Evolutionary conservation across 1,140 invertebrate genomes (phyloP).

Genomic region (Holotrichia oblita): DNA sequence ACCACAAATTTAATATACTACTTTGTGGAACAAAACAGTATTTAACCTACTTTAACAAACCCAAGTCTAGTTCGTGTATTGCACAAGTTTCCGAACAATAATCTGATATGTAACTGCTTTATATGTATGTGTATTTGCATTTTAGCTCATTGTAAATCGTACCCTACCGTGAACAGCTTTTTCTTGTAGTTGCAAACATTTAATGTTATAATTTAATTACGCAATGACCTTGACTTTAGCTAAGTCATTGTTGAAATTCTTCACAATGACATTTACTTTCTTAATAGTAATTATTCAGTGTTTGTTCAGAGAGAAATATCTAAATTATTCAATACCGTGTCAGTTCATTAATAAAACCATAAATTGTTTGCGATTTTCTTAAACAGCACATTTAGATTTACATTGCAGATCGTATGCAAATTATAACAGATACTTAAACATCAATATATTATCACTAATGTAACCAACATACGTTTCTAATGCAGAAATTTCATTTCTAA

Average conservation of each 20-base stretch:
- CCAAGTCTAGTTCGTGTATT: slow-evolving; percentile 2
- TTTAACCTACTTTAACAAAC: background rate
- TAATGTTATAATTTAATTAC: slow-evolving; percentile 36
- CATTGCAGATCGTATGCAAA: slow-evolving; percentile 16
- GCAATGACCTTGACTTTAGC: slow-evolving; percentile 38
- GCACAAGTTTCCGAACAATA: slow-evolving; percentile 27
- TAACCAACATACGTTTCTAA: background rate
- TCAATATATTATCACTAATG: slow-evolving; percentile 4
- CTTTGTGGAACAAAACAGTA: background rate
- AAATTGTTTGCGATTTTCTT: slow-evolving; percentile 25
- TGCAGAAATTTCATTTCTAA: background rate
- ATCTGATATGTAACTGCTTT: background rate
- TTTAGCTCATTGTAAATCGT: slow-evolving; percentile 15
- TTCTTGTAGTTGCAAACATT: slow-evolving; percentile 8
- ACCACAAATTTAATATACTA: slow-evolving; percentile 17
- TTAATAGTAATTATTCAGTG: slow-evolving; percentile 1
- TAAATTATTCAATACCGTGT: background rate
- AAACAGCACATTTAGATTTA: slow-evolving; percentile 25
- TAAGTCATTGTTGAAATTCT: slow-evolving; percentile 38
- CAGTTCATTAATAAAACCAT: slow-evolving; percentile 21
- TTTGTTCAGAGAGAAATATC: slow-evolving; percentile 4
- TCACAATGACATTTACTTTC: slow-evolving; percentile 39
- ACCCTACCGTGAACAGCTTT: background rate
- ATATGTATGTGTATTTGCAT: background rate
- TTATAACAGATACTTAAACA: background rate